These are phyloP conservation scores for Blastomussa wellsi DNA, from an alignment of 92 coral and sea anemone genomes.

Conservation along the genomic window DNA sequence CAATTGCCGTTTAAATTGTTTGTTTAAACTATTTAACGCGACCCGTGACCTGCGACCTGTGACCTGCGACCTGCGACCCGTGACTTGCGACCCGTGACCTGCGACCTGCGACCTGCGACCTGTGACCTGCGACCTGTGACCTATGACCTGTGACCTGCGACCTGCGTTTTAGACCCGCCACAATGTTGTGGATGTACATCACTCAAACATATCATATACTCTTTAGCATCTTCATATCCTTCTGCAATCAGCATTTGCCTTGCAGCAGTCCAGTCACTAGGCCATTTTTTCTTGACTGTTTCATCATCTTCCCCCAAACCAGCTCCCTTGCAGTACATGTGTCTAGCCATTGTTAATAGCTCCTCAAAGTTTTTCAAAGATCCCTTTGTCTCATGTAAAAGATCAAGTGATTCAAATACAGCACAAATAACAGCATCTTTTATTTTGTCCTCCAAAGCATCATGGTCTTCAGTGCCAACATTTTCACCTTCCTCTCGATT, in stretches of 20 bases:
- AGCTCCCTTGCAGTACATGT: slow-evolving; percentile 59
- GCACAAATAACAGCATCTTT: slow-evolving; percentile 2
- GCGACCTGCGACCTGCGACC: too few species aligned
- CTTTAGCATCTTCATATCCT: slow-evolving; percentile 69
- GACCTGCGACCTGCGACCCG: too few species aligned
- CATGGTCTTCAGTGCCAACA: slow-evolving; percentile 2
- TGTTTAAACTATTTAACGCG: too few species aligned
- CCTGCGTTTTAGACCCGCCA: too few species aligned
- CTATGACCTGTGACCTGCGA: too few species aligned
- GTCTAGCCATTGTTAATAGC: slow-evolving; percentile 39
- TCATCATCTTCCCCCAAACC: slow-evolving; percentile 57
- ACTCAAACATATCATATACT: slow-evolving; percentile 58
- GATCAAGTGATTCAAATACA: slow-evolving; percentile 32
- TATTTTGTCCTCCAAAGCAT: not conserved
- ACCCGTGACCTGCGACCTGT: too few species aligned
- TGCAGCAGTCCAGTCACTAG: slow-evolving; percentile 52
- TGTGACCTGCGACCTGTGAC: too few species aligned
- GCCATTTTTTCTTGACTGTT: slow-evolving; percentile 55
- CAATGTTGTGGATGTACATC: slow-evolving; percentile 58
- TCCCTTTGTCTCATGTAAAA: slow-evolving; percentile 30
- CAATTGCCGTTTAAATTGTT: too few species aligned
- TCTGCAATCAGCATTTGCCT: slow-evolving; percentile 41
- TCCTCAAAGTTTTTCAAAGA: slow-evolving; percentile 31
- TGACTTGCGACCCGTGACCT: too few species aligned
- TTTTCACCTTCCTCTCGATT: slow-evolving; percentile 1